Evolutionary conservation across 2,888 invertebrate genomes (phyloP).

Genomic region (Creontiades dilutus): DNA sequence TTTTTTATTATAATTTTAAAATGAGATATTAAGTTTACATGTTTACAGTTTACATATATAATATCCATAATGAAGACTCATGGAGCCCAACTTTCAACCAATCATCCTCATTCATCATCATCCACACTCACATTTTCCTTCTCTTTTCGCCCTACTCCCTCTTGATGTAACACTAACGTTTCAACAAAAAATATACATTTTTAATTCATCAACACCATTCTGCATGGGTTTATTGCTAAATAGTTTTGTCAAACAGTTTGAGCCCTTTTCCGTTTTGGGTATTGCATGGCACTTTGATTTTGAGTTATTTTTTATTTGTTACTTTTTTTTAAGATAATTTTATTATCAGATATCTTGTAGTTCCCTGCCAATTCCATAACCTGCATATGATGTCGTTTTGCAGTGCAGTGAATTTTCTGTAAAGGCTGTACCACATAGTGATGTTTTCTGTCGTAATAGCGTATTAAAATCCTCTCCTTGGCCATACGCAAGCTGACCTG

Average conservation of each 20-base stretch:
- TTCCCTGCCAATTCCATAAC: not conserved
- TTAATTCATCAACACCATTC: not conserved
- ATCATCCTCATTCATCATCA: too few relatives aligned
- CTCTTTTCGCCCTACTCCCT: not conserved
- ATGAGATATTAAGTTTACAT: too few relatives aligned
- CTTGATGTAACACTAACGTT: not conserved
- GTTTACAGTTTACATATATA: too few relatives aligned
- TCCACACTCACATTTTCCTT: not conserved
- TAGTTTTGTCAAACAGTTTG: not conserved
- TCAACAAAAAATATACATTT: not conserved
- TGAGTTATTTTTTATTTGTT: not conserved
- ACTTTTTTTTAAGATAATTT: not conserved
- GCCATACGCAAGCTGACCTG: too few relatives aligned
- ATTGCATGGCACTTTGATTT: constrained; percentile 1
- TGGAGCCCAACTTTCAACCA: too few relatives aligned
- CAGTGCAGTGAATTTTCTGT: not conserved
- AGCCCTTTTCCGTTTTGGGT: not conserved
- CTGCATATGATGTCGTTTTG: not conserved
- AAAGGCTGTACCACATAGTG: constrained; percentile 10
- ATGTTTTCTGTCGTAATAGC: not conserved
- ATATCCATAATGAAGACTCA: too few relatives aligned
- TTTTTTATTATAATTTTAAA: too few relatives aligned
- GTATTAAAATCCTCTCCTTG: too few relatives aligned
- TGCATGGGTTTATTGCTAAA: constrained; percentile 2
- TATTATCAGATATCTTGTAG: not conserved